Conservation (phyloP, 2,888 invertebrate species). For the Cynaeus angustus region DNA sequence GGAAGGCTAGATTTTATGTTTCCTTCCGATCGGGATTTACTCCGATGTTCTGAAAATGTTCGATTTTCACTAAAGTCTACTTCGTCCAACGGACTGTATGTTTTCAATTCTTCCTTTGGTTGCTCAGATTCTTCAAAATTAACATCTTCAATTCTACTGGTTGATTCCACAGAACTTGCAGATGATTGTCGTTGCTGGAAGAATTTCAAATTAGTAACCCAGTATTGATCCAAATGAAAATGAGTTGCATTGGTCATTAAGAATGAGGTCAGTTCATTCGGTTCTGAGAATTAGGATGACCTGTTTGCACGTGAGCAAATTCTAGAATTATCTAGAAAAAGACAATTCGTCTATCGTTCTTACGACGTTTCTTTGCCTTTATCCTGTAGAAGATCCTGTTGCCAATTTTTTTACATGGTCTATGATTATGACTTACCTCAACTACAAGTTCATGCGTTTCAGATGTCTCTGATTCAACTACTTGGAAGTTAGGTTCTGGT, state of each 20-base stretch:
- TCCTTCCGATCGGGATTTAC: constrained; percentile 66
- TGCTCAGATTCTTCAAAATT: constrained; percentile 47
- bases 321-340: too few relatives aligned
- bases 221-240: constrained; percentile 3
- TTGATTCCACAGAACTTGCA: constrained; percentile 48
- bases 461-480: constrained; percentile 45
- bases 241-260: neutral
- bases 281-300: too few relatives aligned
- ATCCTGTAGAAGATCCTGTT: too few relatives aligned
- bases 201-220: neutral
- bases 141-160: constrained; percentile 40
- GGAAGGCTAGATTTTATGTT: constrained; percentile 64
- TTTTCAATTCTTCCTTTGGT: constrained; percentile 37
- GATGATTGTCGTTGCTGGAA: constrained; percentile 43
- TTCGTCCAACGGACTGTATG: constrained; percentile 51
- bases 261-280: neutral
- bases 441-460: constrained; percentile 34
- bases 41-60: constrained; percentile 49
- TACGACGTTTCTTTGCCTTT: too few relatives aligned
- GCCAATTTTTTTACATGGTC: too few relatives aligned
- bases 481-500: constrained; percentile 41
- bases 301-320: too few relatives aligned
- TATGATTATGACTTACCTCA: constrained; percentile 14
- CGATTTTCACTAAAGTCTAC: constrained; percentile 51
- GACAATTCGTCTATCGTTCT: too few relatives aligned